A percentile compares a stretch with the other conserved stretches of the same genome.
These are phyloP conservation scores for Synanthedon andrenaeformis DNA, from an alignment of 2,888 invertebrate genomes.

Conservation along the genomic window DNA sequence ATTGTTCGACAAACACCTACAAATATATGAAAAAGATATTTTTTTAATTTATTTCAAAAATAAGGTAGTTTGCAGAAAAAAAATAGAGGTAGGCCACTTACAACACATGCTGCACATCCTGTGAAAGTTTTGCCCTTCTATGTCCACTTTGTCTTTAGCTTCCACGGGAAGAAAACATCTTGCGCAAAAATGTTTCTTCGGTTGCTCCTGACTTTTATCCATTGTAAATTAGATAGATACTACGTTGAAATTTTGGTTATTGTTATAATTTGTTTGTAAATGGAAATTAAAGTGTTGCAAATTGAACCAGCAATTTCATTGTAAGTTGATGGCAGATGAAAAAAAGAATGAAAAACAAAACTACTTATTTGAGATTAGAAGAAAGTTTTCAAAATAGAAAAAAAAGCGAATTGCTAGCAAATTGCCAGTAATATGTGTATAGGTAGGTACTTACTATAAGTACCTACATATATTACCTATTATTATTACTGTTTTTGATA, in stretches of 20 bases:
- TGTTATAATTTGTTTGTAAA: conserved; percentile 4
- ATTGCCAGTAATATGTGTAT: too few species aligned
- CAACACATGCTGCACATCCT: conserved; percentile 53
- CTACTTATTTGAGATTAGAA: conserved; percentile 3
- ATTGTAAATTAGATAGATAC: conserved; percentile 6
- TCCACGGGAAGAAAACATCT: conserved; percentile 52
- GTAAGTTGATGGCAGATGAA: conserved; percentile 29
- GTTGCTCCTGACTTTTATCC: conserved; percentile 37
- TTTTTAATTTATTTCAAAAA: neutral
- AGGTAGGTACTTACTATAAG: too few species aligned
- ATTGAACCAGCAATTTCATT: conserved; percentile 36
- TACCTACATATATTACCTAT: too few species aligned
- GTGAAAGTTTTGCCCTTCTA: conserved; percentile 55
- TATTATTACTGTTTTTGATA: too few species aligned
- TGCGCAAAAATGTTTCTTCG: conserved; percentile 55
- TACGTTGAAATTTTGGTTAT: neutral
- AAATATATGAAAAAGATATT: neutral
- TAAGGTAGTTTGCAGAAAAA: too few species aligned
- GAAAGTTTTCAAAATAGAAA: neutral
- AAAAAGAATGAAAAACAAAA: conserved; percentile 26
- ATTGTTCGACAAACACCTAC: conserved; percentile 50
- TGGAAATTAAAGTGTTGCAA: conserved; percentile 9
- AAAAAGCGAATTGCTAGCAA: neutral
- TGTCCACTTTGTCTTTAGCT: conserved; percentile 41
- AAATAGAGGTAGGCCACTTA: conserved; percentile 23